Base-by-base conservation (phyloP, 2,888 invertebrate species). In the Julus scandinavius region DNA sequence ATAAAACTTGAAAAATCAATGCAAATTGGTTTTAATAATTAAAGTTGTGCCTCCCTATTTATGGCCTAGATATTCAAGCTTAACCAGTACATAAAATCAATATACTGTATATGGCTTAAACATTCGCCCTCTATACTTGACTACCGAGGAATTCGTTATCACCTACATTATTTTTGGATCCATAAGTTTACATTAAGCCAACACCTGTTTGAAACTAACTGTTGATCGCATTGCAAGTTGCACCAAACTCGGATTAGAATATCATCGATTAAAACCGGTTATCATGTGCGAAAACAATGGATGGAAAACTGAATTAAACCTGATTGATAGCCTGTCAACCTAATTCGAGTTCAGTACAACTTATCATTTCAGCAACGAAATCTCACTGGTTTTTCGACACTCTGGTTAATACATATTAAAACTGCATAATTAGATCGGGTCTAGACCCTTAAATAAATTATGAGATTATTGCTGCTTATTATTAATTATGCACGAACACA, bases 131-230 rank as follows among this genome's bases (percentile, higher is more conserved):
- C 72, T 72, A 29, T 29, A 4, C 72, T 72, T 72, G 72, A 20
- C 72, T 29, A 72, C 72, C 20, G 72, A 6, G 72, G 72, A 72
- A 72, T 72, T 72, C 72, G 29, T 72, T 72, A 72, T 72, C 72
- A 20, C 72, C 20, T 72, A 29, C n/a, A 72, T 20, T 72, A 72
- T 29, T 72, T 72, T 20, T 72, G 72, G n/a, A 72, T 20, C 72
- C 11, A 20, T 9, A 6, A 29, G 20, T n/a, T 17, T 20, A 72
- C n/a, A 20, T 20, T 6, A 72, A 20, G 72, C 72, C 72, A 72
- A 72, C 72, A 72, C 72, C 72, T 72, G 72, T 29, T 72, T n/a
- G 9, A 72, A n/a, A n/a, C 63, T 13, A 15, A 15, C 63, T n/a
- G 17, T 72, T 11, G 72, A 5, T 63, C 4, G 4, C 7, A 63